phyloP scores from a whole-genome alignment of 1,140 invertebrate species.

The Onthophagus taurus region DNA sequence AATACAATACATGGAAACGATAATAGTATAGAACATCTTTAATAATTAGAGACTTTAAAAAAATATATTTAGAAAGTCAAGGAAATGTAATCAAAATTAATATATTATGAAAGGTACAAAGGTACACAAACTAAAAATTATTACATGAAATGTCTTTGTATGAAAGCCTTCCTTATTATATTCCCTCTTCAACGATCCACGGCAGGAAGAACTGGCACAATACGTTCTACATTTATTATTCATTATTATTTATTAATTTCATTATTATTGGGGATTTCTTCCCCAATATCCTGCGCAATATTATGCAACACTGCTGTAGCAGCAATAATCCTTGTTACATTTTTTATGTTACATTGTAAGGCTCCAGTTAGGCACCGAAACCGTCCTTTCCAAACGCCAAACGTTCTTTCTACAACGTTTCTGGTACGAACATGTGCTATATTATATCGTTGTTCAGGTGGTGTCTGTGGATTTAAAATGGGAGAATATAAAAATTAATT shows the following conservation, averaged over 20 bases:
- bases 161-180: constrained; percentile 4
- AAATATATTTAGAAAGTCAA: too few relatives aligned
- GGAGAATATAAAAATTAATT: constrained; percentile 6
- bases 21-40: too few relatives aligned
- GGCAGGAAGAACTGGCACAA: neutral
- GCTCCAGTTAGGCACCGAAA: constrained; percentile 4
- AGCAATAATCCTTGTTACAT: neutral
- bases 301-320: constrained; percentile 7
- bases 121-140: too few relatives aligned
- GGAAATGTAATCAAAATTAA: too few relatives aligned
- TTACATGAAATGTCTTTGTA: constrained; percentile 9
- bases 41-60: too few relatives aligned
- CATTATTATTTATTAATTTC: too few relatives aligned
- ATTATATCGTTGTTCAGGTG: constrained; percentile 9
- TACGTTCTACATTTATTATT: neutral
- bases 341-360: constrained; percentile 8
- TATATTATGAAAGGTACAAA: too few relatives aligned
- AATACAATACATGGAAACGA: too few relatives aligned
- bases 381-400: constrained; percentile 10
- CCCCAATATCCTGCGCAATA: neutral
- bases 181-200: neutral
- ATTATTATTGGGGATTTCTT: too few relatives aligned
- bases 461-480: constrained; percentile 2
- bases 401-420: constrained; percentile 7
- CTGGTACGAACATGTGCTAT: constrained; percentile 2